phyloP scores from a whole-genome alignment of 2,888 invertebrate genomes.

The Cheilosia scutellata region DNA sequence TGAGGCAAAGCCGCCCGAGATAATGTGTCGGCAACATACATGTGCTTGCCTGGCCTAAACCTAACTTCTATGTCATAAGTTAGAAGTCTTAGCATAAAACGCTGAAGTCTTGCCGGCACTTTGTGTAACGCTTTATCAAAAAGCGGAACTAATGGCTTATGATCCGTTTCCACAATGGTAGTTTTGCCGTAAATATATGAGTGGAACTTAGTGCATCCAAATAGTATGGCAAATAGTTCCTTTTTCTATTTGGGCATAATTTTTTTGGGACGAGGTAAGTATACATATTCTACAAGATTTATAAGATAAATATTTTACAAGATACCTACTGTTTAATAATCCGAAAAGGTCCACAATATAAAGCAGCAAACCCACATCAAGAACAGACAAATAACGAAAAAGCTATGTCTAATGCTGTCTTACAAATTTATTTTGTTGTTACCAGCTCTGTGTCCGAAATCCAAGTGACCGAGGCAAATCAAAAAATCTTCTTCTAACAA shows the following conservation, averaged over 20 bases:
- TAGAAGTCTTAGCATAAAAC: conserved; percentile 13
- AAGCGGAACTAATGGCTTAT: conserved; percentile 25
- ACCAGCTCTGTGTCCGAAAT: too few relatives aligned
- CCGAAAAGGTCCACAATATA: too few relatives aligned
- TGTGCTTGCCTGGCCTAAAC: neutral
- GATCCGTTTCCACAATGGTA: conserved; percentile 35
- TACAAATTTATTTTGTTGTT: too few relatives aligned
- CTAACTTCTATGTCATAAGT: conserved; percentile 15
- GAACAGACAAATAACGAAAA: too few relatives aligned
- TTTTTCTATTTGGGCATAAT: conserved; percentile 70
- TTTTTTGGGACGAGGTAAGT: conserved; percentile 46
- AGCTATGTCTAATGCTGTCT: too few relatives aligned
- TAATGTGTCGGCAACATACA: neutral
- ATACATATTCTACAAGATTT: conserved; percentile 50
- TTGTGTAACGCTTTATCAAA: conserved; percentile 25
- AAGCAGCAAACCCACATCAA: too few relatives aligned
- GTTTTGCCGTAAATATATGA: conserved; percentile 41
- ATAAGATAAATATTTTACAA: too few relatives aligned
- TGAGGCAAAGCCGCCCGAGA: neutral
- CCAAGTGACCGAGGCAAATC: too few relatives aligned
- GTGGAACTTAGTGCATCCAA: conserved; percentile 63
- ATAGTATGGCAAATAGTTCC: conserved; percentile 67
- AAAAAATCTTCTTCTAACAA: too few relatives aligned
- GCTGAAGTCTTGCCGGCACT: conserved; percentile 11
- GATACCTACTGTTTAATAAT: too few relatives aligned